Conservation (phyloP, 2,797 vertebrate species). For the Heliangelus exortis region DNA sequence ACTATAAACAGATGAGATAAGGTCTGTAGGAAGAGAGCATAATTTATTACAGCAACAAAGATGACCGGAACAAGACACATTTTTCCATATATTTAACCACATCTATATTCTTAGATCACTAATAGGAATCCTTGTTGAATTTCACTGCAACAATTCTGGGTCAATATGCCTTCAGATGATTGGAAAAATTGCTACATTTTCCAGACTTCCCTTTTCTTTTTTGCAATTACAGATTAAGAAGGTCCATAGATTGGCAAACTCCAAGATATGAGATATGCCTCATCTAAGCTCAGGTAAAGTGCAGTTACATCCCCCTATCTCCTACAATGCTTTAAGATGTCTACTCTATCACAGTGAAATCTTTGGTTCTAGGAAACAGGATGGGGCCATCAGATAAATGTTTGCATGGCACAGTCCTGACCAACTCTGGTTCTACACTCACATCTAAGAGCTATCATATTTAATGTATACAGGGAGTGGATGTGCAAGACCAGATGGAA, state of each 20-base stretch:
- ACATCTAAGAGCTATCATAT: not conserved
- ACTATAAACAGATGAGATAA: not conserved
- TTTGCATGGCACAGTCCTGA: not conserved
- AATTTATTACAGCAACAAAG: constrained; percentile 7
- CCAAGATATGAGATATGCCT: not conserved
- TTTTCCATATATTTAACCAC: not conserved
- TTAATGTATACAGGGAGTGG: not conserved
- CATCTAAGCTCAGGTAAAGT: not conserved
- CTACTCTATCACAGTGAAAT: not conserved
- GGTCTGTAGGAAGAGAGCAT: not conserved
- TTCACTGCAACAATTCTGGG: not conserved
- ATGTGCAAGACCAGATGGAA: not conserved
- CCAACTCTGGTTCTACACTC: not conserved
- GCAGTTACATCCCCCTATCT: not conserved
- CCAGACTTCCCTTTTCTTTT: not conserved
- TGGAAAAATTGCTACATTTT: not conserved
- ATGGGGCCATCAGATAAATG: not conserved
- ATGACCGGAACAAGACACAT: not conserved
- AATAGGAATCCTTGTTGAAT: not conserved
- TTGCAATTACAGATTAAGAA: not conserved
- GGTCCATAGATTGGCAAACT: not conserved
- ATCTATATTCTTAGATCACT: not conserved
- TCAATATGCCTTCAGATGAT: not conserved
- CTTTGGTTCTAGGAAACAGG: not conserved
- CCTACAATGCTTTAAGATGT: not conserved